Conservation (phyloP, 2,113 vertebrate species). For the Maccullochella peelii region DNA sequence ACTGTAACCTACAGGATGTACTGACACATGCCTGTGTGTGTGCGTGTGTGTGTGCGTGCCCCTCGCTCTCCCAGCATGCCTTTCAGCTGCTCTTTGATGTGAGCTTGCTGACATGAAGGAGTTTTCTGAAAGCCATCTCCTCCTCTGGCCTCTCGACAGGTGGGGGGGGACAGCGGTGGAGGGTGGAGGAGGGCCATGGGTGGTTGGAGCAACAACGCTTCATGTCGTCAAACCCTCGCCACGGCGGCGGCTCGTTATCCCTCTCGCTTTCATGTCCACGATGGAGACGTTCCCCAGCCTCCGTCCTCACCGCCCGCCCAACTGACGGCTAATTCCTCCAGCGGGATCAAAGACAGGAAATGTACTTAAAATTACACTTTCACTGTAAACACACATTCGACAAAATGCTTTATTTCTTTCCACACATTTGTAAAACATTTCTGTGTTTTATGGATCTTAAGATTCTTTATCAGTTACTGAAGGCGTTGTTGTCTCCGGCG, state of each 20-base stretch:
- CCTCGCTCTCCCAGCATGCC: conserved; percentile 41
- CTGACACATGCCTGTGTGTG: conserved; percentile 29
- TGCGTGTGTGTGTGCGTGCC: conserved; percentile 15
- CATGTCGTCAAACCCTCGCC: conserved; percentile 2
- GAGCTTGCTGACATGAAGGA: conserved; percentile 53
- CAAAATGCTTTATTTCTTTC: too few species aligned
- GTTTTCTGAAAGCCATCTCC: conserved; percentile 38
- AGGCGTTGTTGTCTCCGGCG: too few species aligned
- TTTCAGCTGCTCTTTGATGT: conserved; percentile 65
- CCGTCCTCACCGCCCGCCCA: not conserved
- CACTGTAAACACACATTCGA: too few species aligned
- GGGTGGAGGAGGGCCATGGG: not conserved
- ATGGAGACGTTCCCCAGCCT: not conserved
- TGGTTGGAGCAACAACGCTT: not conserved
- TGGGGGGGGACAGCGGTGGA: not conserved
- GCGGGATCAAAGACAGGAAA: not conserved
- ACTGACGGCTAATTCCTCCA: not conserved
- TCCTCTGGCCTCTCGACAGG: conserved; percentile 24
- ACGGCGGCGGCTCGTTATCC: not conserved
- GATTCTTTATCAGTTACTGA: too few species aligned
- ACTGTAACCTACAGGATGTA: conserved; percentile 47
- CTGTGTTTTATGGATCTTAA: too few species aligned
- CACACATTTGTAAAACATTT: too few species aligned
- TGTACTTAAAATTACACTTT: too few species aligned
- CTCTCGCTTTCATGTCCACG: not conserved